Evolutionary conservation across 2,113 vertebrate genomes (phyloP).

Genomic region (Ageneiosus marmoratus): DNA sequence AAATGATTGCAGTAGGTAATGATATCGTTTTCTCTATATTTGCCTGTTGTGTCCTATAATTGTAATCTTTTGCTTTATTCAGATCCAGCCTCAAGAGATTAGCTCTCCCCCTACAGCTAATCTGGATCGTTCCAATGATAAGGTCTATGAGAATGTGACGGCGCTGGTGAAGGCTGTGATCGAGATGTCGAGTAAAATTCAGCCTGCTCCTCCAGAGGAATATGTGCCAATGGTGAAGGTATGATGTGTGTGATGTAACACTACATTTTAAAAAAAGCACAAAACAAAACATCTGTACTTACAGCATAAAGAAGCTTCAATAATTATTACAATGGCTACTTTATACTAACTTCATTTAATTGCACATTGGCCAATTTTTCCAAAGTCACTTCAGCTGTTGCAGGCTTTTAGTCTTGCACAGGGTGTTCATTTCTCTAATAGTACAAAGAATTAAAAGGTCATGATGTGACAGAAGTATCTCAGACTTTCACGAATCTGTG

Average conservation of each 20-base stretch:
- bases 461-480: background rate
- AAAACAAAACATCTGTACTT: background rate
- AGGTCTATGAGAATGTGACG: conserved; percentile 96
- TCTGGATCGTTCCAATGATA: conserved; percentile 95
- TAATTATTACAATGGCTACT: background rate
- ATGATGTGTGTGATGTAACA: background rate
- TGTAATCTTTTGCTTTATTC: conserved; percentile 37
- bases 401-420: background rate
- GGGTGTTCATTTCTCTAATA: background rate
- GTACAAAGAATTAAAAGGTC: background rate
- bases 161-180: conserved; percentile 97
- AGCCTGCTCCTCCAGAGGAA: conserved; percentile 92
- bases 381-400: background rate
- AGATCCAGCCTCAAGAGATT: conserved; percentile 98
- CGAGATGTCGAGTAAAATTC: conserved; percentile 98
- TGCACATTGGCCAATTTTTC: background rate
- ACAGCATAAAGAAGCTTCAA: background rate
- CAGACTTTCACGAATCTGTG: background rate
- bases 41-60: conserved; percentile 1
- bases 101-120: conserved; percentile 96
- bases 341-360: too few species aligned
- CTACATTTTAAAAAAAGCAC: too few species aligned
- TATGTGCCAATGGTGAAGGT: conserved; percentile 99
- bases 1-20: background rate
- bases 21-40: background rate